phyloP scores from a whole-genome alignment of 2,113 vertebrate species.

The Petrocephalus microphthalmus region DNA sequence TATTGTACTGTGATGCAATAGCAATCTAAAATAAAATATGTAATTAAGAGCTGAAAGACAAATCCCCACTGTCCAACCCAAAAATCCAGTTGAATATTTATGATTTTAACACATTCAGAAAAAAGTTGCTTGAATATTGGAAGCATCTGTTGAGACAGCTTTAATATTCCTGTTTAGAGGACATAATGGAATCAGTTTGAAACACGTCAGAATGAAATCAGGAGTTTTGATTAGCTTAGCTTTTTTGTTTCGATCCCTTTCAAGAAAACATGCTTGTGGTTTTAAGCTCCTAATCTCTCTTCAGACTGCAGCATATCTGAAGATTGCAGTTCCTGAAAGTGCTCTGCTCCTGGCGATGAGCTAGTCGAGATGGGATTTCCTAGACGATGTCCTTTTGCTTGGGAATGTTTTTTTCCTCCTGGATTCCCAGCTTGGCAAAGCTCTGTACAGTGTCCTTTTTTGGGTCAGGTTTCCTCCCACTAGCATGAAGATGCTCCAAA shows the following conservation, averaged over 20 bases:
- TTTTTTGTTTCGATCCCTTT: background rate
- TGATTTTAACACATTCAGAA: background rate
- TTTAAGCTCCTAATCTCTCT: background rate
- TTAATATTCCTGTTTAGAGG: background rate
- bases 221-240: background rate
- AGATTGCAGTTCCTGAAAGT: background rate
- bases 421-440: slow-evolving; percentile 4
- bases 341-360: background rate
- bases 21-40: background rate
- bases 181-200: background rate
- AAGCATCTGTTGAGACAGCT: background rate
- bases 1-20: background rate
- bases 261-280: background rate
- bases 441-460: background rate
- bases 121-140: background rate
- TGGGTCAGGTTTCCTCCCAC: background rate
- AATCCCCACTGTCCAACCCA: background rate
- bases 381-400: background rate
- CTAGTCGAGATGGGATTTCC: background rate
- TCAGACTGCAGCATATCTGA: background rate
- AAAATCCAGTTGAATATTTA: background rate
- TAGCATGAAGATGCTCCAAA: background rate
- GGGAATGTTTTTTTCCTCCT: slow-evolving; percentile 1
- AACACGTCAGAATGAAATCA: background rate
- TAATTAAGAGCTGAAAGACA: background rate